phyloP scores from a whole-genome alignment of 2,113 vertebrate species.

The Tiliqua scincoides region DNA sequence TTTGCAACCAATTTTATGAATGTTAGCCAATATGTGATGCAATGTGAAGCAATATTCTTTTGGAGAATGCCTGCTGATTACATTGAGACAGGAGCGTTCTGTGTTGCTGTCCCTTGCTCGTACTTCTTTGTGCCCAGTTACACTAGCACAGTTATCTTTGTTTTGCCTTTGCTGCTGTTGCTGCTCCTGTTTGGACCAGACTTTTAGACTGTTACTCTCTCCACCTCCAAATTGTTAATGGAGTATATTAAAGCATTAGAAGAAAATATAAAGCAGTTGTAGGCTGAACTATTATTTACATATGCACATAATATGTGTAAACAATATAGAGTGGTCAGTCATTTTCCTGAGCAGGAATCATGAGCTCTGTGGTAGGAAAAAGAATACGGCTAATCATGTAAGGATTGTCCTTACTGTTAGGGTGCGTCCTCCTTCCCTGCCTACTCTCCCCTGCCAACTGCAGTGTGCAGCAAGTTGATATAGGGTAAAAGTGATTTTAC shows the following conservation, averaged over 20 bases:
- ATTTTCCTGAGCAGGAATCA: background rate
- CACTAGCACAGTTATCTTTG: conserved; percentile 68
- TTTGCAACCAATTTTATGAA: background rate
- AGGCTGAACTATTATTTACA: background rate
- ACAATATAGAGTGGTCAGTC: background rate
- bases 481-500: too few species aligned
- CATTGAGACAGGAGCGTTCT: conserved; percentile 9
- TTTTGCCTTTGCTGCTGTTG: conserved; percentile 65
- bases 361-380: background rate
- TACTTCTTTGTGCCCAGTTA: conserved; percentile 48
- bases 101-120: conserved; percentile 49
- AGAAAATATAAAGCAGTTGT: conserved; percentile 10
- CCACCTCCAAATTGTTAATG: conserved; percentile 34
- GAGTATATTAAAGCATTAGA: conserved; percentile 34
- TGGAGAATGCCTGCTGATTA: background rate
- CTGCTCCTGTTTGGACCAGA: conserved; percentile 2
- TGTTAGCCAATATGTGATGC: background rate
- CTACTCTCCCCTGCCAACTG: background rate
- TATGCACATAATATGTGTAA: background rate
- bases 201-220: conserved; percentile 31
- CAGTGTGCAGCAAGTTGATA: background rate
- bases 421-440: background rate
- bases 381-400: background rate
- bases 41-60: background rate
- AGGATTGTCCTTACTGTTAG: background rate